These are phyloP conservation scores for Rhincodon typus DNA, from an alignment of 2,797 vertebrate species.

Conservation along the genomic window DNA sequence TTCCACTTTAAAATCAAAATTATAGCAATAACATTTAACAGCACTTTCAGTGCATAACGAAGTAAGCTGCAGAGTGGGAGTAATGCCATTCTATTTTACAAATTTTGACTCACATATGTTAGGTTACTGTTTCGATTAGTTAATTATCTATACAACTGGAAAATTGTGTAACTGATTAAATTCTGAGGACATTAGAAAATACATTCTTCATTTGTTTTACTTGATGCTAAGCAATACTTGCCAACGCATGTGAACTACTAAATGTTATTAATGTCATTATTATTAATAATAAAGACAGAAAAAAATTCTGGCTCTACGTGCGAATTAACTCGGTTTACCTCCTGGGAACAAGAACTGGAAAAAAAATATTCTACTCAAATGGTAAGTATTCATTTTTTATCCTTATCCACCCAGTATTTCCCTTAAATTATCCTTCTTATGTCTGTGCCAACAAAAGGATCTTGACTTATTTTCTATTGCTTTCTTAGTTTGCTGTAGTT, in stretches of 20 bases:
- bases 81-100: neutral
- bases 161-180: neutral
- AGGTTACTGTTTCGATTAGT: neutral
- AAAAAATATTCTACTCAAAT: slow-evolving; percentile 46
- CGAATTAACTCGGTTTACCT: slow-evolving; percentile 48
- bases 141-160: neutral
- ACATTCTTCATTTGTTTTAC: neutral
- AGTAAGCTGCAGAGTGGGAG: neutral
- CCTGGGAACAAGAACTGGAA: slow-evolving; percentile 50
- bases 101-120: neutral
- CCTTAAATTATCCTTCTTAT: neutral
- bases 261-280: slow-evolving; percentile 12
- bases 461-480: neutral
- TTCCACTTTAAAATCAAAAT: neutral
- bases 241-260: neutral
- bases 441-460: neutral
- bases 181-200: neutral
- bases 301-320: slow-evolving; percentile 34
- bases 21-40: neutral
- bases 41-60: neutral
- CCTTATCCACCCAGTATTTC: no score
- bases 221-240: neutral
- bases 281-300: slow-evolving; percentile 25
- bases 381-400: slow-evolving; percentile 42
- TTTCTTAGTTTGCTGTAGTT: slow-evolving; percentile 48